Conservation (phyloP, 2,888 invertebrate genomes). For the Drosophila sordidula region DNA sequence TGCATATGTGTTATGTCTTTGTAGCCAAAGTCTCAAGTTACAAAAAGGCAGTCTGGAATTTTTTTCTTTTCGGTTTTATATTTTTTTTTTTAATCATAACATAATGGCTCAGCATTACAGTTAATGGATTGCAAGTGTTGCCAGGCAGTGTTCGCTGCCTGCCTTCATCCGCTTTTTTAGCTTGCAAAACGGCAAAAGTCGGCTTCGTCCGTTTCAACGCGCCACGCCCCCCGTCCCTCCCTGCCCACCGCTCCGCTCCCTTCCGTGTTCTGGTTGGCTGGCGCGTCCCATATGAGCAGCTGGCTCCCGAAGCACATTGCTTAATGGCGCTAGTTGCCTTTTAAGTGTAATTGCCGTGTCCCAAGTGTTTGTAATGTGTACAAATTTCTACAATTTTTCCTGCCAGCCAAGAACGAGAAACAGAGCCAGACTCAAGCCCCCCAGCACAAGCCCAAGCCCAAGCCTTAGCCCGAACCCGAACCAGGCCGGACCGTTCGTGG, state of each 20-base stretch:
- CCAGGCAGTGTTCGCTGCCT: constrained; percentile 42
- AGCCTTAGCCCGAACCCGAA: background rate
- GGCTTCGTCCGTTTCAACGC: constrained; percentile 5
- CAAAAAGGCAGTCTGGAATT: constrained; percentile 23
- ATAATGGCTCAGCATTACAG: constrained; percentile 64
- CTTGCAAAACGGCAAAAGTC: constrained; percentile 53
- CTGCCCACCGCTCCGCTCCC: background rate
- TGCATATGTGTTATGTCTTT: constrained; percentile 27
- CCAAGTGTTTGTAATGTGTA: constrained; percentile 76
- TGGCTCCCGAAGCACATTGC: constrained; percentile 60
- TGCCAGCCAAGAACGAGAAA: constrained; percentile 32
- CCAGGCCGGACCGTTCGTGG: constrained; percentile 14
- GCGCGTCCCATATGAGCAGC: constrained; percentile 64
- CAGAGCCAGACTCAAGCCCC: constrained; percentile 3
- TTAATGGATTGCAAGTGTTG: constrained; percentile 78
- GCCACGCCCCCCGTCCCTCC: background rate
- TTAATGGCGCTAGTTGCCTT: constrained; percentile 76
- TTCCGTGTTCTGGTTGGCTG: constrained; percentile 19
- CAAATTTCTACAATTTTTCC: constrained; percentile 64
- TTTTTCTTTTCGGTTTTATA: constrained; percentile 2
- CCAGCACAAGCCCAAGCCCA: background rate
- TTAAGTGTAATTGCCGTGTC: constrained; percentile 81
- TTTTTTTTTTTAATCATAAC: constrained; percentile 64
- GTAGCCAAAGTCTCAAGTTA: constrained; percentile 3
- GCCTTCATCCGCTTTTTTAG: constrained; percentile 47